Percentiles rank a stretch among this genome's conserved stretches.
phyloP scores from a whole-genome alignment of 1,140 invertebrate genomes.

The Apolygus lucorum region DNA sequence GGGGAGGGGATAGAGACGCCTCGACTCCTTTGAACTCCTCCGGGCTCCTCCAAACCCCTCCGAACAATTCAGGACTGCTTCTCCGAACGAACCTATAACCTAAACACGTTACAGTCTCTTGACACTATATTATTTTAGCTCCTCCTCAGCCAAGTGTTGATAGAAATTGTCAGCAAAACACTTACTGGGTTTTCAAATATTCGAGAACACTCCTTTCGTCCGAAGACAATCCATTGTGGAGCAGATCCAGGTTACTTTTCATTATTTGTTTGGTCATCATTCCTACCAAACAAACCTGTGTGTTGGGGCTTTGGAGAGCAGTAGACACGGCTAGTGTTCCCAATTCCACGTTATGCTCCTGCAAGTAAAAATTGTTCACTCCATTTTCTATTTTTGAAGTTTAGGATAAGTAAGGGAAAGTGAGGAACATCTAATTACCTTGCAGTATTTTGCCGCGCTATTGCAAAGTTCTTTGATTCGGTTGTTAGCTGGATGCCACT shows the following conservation, averaged over 20 bases:
- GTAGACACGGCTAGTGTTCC: slow-evolving; percentile 62
- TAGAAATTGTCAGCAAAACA: no score
- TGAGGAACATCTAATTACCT: slow-evolving; percentile 42
- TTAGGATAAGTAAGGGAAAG: no score
- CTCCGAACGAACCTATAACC: no score
- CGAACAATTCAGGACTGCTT: no score
- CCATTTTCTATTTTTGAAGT: no score
- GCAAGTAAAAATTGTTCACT: slow-evolving; percentile 24
- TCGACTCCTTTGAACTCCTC: no score
- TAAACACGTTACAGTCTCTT: no score
- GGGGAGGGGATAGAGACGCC: no score
- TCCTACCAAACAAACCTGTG: slow-evolving; percentile 57
- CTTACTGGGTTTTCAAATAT: slow-evolving; percentile 55
- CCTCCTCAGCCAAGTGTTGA: no score
- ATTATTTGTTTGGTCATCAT: slow-evolving; percentile 54
- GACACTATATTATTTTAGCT: no score
- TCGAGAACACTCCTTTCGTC: slow-evolving; percentile 50
- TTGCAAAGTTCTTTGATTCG: slow-evolving; percentile 55
- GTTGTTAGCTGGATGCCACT: slow-evolving; percentile 73
- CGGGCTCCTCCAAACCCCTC: no score
- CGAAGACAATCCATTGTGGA: slow-evolving; percentile 49
- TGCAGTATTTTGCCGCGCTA: slow-evolving; percentile 53
- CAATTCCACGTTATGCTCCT: slow-evolving; percentile 55
- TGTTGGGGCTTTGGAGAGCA: slow-evolving; percentile 46
- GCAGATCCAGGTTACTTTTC: slow-evolving; percentile 50